Conservation (phyloP, 2,888 invertebrate species). For the Galerucella calmariensis region DNA sequence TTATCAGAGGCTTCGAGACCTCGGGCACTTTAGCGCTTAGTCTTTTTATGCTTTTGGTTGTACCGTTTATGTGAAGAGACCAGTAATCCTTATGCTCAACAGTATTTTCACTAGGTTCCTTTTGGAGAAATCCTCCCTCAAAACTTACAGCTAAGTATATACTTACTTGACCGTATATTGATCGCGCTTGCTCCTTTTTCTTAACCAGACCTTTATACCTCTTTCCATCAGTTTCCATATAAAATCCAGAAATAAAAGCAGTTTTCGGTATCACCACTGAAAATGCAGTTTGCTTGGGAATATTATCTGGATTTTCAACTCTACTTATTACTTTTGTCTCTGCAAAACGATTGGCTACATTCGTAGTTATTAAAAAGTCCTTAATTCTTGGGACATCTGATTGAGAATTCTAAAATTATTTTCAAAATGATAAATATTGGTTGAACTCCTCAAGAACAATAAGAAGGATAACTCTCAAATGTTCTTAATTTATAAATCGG, state of each 20-base stretch:
- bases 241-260: constrained; percentile 62
- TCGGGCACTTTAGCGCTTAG: too few species aligned
- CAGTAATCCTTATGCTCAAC: too few species aligned
- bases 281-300: constrained; percentile 70
- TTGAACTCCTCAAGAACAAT: too few species aligned
- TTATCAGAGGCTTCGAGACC: too few species aligned
- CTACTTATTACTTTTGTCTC: constrained; percentile 70
- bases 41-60: too few species aligned
- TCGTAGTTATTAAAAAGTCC: constrained; percentile 54
- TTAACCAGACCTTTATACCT: constrained; percentile 70
- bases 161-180: constrained; percentile 66
- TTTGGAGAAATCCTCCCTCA: too few species aligned
- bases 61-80: too few species aligned
- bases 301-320: constrained; percentile 69
- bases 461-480: too few species aligned
- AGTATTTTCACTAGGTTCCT: too few species aligned
- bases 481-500: too few species aligned
- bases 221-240: constrained; percentile 69
- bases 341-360: constrained; percentile 72
- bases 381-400: constrained; percentile 21
- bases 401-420: constrained; percentile 9
- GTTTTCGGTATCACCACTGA: constrained; percentile 72
- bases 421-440: background rate
- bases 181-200: constrained; percentile 70
- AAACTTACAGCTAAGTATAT: background rate